Conservation (phyloP, 2,797 vertebrate species). For the Anabacerthia variegaticeps region DNA sequence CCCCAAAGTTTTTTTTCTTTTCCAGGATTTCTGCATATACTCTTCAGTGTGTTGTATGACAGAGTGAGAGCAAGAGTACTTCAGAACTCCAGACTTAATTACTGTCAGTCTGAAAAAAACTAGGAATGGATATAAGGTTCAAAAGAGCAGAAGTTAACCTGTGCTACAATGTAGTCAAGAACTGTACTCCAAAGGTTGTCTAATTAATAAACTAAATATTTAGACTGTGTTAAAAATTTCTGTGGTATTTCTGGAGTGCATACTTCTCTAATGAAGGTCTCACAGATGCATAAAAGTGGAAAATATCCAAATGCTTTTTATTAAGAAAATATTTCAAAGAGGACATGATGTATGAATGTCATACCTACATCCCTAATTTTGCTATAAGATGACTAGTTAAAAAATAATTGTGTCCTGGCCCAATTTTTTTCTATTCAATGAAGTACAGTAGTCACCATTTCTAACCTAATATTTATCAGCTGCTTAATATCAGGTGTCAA, state of each 20-base stretch:
- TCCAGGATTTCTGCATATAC: neutral
- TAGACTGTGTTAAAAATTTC: neutral
- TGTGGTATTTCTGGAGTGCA: neutral
- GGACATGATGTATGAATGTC: neutral
- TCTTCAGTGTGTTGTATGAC: neutral
- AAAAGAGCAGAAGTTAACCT: neutral
- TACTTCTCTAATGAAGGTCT: neutral
- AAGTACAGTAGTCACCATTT: neutral
- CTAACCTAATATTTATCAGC: neutral
- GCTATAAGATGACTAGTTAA: neutral
- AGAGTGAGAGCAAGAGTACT: neutral
- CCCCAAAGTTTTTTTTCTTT: neutral
- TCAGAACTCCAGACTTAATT: neutral
- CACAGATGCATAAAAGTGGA: neutral
- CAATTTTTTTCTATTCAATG: neutral
- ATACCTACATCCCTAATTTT: neutral
- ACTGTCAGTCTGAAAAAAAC: neutral
- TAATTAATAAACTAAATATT: neutral
- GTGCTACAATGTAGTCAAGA: neutral
- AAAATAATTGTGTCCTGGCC: neutral
- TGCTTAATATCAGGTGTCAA: neutral
- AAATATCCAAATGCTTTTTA: neutral
- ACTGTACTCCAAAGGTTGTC: neutral
- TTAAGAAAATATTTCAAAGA: neutral
- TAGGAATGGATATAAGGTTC: neutral